These are phyloP conservation scores for Alligator mississippiensis DNA, from an alignment of 2,113 vertebrate genomes.

Conservation along the genomic window DNA sequence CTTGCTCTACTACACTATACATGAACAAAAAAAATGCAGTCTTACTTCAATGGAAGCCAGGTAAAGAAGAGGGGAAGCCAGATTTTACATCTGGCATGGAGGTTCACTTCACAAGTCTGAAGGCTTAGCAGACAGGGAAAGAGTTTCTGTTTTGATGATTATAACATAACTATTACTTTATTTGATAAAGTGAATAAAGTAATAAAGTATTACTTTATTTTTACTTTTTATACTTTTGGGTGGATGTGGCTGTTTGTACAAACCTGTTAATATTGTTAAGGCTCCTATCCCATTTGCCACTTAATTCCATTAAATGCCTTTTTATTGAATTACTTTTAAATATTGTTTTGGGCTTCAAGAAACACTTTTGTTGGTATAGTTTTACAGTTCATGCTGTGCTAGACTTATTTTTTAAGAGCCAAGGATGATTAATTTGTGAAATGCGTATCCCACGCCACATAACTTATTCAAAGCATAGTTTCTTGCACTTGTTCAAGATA, in stretches of 20 bases:
- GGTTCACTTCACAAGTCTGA: background rate
- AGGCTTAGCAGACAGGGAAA: conserved; percentile 15
- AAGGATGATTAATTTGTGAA: conserved; percentile 44
- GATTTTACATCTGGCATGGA: conserved; percentile 55
- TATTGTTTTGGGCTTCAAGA: conserved; percentile 31
- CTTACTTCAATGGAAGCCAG: background rate
- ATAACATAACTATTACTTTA: conserved; percentile 43
- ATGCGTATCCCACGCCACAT: background rate
- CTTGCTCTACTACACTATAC: background rate
- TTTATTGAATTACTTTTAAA: conserved; percentile 51
- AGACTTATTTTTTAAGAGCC: conserved; percentile 36
- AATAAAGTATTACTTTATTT: no score
- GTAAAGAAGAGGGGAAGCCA: conserved; percentile 15
- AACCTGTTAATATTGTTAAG: conserved; percentile 66
- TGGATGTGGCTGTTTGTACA: conserved; percentile 37
- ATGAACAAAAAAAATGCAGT: conserved; percentile 40
- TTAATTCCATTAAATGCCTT: conserved; percentile 33
- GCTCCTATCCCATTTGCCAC: conserved; percentile 36
- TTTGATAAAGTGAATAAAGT: no score
- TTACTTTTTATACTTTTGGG: conserved; percentile 57
- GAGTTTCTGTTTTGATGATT: conserved; percentile 48
- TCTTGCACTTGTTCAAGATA: background rate
- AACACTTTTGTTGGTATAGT: conserved; percentile 28
- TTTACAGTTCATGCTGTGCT: conserved; percentile 32
- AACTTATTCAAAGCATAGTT: background rate